A percentile compares a stretch with the other conserved stretches of the same genome.
Evolutionary conservation across 1,140 invertebrate species (phyloP).

Genomic region (Tetragonula clypearis): DNA sequence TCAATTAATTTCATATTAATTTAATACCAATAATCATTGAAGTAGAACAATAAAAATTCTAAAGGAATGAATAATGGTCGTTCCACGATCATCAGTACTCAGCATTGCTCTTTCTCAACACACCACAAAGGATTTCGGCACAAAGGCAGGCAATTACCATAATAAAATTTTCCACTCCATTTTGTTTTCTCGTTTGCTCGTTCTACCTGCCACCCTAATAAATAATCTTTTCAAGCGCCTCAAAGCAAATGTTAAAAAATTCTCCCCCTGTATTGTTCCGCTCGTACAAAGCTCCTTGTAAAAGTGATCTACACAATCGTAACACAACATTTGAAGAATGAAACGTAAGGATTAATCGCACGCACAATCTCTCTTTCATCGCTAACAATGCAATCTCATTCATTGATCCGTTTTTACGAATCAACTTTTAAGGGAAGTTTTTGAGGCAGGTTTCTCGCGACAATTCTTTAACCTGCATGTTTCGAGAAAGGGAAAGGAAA

Average conservation of each 20-base stretch:
- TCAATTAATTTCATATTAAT: not conserved
- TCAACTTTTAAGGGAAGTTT: too few relatives aligned
- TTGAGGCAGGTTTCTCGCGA: too few relatives aligned
- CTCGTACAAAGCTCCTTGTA: not conserved
- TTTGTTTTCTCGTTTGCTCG: not conserved
- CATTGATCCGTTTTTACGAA: too few relatives aligned
- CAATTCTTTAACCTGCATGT: too few relatives aligned
- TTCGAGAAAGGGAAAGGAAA: too few relatives aligned
- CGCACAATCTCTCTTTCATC: not conserved
- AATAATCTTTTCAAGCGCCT: not conserved
- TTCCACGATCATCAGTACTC: not conserved
- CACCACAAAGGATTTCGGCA: not conserved
- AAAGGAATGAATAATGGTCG: not conserved
- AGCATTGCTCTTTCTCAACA: not conserved
- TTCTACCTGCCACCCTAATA: not conserved
- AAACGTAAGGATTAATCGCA: not conserved
- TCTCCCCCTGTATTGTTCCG: not conserved
- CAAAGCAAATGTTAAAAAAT: not conserved
- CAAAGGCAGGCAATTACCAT: not conserved
- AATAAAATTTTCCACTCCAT: not conserved
- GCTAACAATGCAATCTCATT: not conserved
- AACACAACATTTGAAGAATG: not conserved
- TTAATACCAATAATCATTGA: not conserved
- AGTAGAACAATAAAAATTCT: not conserved
- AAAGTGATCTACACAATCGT: not conserved